Conservation (phyloP, 1,140 invertebrate species). For the Habropoda laboriosa region DNA sequence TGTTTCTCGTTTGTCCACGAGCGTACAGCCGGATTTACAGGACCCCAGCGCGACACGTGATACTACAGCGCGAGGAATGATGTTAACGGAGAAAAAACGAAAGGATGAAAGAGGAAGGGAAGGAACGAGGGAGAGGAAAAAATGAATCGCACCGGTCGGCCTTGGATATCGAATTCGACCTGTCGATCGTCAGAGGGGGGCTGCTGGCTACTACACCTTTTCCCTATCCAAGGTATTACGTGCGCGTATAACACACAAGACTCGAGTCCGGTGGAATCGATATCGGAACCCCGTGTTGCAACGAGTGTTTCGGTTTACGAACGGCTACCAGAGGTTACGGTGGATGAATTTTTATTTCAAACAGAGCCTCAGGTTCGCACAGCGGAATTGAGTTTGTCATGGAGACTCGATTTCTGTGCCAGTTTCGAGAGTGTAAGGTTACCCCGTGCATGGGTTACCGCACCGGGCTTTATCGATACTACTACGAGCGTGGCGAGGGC, state of each 20-base stretch:
- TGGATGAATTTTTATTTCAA: constrained; percentile 1
- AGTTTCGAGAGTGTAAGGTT: background rate
- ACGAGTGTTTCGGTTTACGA: constrained; percentile 13
- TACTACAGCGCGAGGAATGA: constrained; percentile 22
- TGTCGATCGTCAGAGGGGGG: constrained; percentile 25
- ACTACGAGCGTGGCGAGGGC: too few relatives aligned
- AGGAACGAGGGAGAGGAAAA: background rate
- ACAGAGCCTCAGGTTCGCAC: background rate
- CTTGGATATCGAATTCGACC: constrained; percentile 54
- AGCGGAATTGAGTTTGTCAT: background rate
- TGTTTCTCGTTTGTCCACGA: constrained; percentile 10
- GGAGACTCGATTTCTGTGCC: background rate
- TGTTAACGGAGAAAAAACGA: background rate
- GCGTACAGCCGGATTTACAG: constrained; percentile 8
- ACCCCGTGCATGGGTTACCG: background rate
- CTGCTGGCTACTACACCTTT: too few relatives aligned
- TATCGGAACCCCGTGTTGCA: background rate
- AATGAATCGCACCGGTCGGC: constrained; percentile 37
- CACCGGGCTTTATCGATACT: too few relatives aligned
- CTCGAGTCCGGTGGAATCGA: constrained; percentile 28
- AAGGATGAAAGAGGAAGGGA: background rate
- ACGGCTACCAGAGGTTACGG: background rate
- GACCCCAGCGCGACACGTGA: constrained; percentile 21
- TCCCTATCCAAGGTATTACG: constrained; percentile 12
- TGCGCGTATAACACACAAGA: background rate